phyloP scores from a whole-genome alignment of 53 echinoderm and acorn worm genomes.

The Echinometra lucunter region DNA sequence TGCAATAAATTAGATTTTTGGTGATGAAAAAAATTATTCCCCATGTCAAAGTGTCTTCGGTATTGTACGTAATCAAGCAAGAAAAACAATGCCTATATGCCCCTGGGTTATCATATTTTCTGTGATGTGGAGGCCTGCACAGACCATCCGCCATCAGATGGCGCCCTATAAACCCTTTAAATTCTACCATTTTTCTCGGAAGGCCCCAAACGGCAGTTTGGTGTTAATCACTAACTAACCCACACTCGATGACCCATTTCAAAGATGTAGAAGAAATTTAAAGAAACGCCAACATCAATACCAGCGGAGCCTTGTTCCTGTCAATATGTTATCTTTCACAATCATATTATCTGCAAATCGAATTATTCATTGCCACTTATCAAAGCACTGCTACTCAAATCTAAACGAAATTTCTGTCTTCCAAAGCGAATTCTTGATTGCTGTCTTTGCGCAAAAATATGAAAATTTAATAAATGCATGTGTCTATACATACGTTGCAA shows the following conservation, averaged over 20 bases:
- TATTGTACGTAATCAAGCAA: background rate
- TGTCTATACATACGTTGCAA: background rate
- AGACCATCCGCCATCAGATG: background rate
- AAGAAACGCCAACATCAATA: background rate
- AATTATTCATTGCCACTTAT: slow-evolving; percentile 20
- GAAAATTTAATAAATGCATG: background rate
- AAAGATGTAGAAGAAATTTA: background rate
- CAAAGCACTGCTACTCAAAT: background rate
- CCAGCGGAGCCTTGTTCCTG: background rate
- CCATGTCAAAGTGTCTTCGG: background rate
- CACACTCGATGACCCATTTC: background rate
- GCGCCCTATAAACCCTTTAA: background rate
- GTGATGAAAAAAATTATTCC: background rate
- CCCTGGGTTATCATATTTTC: background rate
- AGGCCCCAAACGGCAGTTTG: background rate
- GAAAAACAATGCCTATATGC: background rate
- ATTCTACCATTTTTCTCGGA: background rate
- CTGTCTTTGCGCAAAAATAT: background rate
- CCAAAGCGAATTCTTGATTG: background rate
- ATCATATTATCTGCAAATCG: slow-evolving; percentile 17
- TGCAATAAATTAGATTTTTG: background rate
- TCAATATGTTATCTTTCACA: slow-evolving; percentile 5
- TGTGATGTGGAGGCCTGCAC: background rate
- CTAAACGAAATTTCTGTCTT: background rate
- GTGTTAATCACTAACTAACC: slow-evolving; percentile 16